Percentiles rank a stretch among this genome's conserved stretches.
Evolutionary conservation across 2,797 vertebrate genomes (phyloP).

Genomic region (Hydrophis major): DNA sequence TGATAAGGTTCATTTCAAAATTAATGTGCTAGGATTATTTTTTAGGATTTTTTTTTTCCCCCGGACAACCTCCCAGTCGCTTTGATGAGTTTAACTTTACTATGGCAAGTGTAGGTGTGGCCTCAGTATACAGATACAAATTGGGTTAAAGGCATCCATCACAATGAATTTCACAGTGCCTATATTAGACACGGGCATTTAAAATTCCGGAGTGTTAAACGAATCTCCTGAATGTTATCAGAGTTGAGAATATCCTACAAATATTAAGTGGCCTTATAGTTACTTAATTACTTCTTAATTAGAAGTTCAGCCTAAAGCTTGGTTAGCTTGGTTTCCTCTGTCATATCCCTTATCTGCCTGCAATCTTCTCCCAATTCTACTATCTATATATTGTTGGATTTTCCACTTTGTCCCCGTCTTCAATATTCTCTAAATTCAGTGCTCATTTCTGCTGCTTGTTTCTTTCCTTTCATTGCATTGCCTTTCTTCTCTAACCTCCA

Average conservation of each 20-base stretch:
- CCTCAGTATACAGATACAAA: neutral
- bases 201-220: neutral
- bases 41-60: conserved; percentile 12
- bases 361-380: neutral
- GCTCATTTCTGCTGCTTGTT: neutral
- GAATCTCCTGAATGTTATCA: neutral
- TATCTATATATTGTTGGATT: neutral
- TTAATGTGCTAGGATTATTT: conserved; percentile 39
- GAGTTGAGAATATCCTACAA: neutral
- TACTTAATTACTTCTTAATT: neutral
- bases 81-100: conserved; percentile 70
- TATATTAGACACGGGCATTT: neutral
- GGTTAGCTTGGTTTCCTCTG: neutral
- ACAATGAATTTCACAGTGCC: neutral
- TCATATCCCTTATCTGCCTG: neutral
- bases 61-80: conserved; percentile 73
- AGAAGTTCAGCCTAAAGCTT: neutral
- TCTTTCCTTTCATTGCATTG: neutral
- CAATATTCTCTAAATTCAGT: neutral
- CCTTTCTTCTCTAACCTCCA: neutral
- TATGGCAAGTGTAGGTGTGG: conserved; percentile 49
- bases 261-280: neutral
- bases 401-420: neutral
- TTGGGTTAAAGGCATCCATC: neutral
- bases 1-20: conserved; percentile 70